Percentiles rank a stretch among this genome's conserved stretches.
Conservation (phyloP, 1,140 invertebrate species). For the Camponotus pennsylvanicus region DNA sequence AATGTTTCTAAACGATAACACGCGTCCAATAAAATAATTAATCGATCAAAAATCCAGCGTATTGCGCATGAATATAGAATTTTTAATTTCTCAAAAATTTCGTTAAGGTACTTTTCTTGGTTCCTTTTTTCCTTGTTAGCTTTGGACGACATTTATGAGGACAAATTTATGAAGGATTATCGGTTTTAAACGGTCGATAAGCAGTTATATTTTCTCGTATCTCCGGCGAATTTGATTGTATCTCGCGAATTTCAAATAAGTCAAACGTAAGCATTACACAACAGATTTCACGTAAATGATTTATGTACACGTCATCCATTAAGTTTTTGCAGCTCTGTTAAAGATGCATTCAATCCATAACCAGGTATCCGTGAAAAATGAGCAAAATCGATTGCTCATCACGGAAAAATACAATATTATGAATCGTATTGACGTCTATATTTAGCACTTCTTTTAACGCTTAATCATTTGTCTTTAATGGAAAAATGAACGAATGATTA, state of each 20-base stretch:
- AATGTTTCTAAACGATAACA: slow-evolving; percentile 5
- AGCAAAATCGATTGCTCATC: slow-evolving; percentile 15
- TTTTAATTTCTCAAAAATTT: neutral
- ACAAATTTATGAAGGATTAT: neutral
- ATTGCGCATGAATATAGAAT: neutral
- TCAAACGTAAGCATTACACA: slow-evolving; percentile 17
- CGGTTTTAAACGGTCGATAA: slow-evolving; percentile 1
- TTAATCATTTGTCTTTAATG: neutral
- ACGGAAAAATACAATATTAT: neutral
- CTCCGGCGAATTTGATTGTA: neutral
- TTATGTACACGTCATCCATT: neutral
- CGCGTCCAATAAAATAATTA: neutral
- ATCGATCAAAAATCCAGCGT: neutral
- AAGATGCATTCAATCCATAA: neutral
- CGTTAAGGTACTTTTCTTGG: neutral
- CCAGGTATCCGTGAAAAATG: neutral
- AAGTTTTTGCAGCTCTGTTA: neutral
- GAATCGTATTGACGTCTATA: neutral
- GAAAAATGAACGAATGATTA: neutral
- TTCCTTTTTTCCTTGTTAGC: neutral
- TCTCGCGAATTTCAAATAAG: slow-evolving; percentile 22
- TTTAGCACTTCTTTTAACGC: neutral
- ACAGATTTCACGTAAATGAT: neutral
- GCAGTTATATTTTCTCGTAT: neutral
- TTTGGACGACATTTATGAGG: neutral